Base-by-base conservation (phyloP, 2,888 invertebrate genomes). In the Rosalia funebris region DNA sequence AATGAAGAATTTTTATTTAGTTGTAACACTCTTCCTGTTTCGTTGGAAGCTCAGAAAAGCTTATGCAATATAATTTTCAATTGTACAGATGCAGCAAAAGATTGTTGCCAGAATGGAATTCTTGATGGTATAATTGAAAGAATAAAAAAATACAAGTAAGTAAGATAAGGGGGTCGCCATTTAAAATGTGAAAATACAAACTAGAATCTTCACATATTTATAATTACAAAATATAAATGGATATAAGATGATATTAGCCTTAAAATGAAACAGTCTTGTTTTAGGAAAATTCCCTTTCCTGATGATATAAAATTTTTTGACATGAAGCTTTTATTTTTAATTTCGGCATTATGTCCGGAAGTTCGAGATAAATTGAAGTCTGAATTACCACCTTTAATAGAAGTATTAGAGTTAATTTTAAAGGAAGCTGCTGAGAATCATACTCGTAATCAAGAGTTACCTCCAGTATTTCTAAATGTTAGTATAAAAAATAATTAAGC, bases 51-150 rank as follows among this genome's bases (percentile, higher is more conserved):
- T 0, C 83, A 93, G 53, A 97, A 96, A 82, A 90, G 95, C 76
- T 83, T 97, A 7, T 95, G 93, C 78, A 98, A 98, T 81, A 83
- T 97, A 68, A 86, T 95, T 53, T 96, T 88, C 77, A 93, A 96
- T 78, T 89, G 89, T 76, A 71, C 77, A 1, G 83, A 84, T 50
- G 87, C 88, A 7, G 89, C 89, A 69, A 82, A 83, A 39, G 81
- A 86, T 60, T 88, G 89, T 72, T 82, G 84, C 31, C 81, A 83
- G 72, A 88, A 85, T 84, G 89, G 84, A 72, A 87, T 85, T 79
- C 85, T 91, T 4, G 89, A 91, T 59, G 89, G 90, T 20, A 85
- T 96, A 39, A 82, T 92, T 0, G 87, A 89, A 66, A 86, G 93
- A 48, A 82, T 95, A 52, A 86, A 88, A 71, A 86, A 85, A 7